A percentile compares a stretch with the other conserved stretches of the same genome.
Conservation (phyloP, 1,140 invertebrate species). For the Drosophila funebris region DNA sequence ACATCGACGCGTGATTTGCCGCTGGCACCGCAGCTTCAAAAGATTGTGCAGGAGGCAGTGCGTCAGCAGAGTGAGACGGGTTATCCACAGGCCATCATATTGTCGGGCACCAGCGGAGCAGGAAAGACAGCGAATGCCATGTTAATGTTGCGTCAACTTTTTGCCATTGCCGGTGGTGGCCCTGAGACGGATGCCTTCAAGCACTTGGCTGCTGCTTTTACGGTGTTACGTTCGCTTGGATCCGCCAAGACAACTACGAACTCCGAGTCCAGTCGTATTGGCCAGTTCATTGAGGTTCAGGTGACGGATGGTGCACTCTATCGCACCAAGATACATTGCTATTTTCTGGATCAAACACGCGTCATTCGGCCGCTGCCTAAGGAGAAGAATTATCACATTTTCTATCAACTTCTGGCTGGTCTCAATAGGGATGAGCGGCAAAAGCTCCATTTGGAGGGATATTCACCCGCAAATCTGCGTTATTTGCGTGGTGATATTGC, state of each 20-base stretch:
- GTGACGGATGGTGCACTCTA: conserved; percentile 97
- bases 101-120: conserved; percentile 95
- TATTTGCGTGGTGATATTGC: conserved; percentile 91
- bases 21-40: conserved; percentile 90
- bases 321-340: conserved; percentile 97
- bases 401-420: conserved; percentile 98
- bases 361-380: conserved; percentile 93
- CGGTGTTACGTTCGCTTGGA: conserved; percentile 94
- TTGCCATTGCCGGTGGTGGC: conserved; percentile 96
- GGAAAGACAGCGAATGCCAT: conserved; percentile 97
- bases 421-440: conserved; percentile 93
- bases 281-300: conserved; percentile 98
- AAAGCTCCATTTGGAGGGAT: conserved; percentile 93
- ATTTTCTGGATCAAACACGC: conserved; percentile 95
- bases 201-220: conserved; percentile 96
- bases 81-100: conserved; percentile 96
- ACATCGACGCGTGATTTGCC: conserved; percentile 90
- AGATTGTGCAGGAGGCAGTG: conserved; percentile 95
- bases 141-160: conserved; percentile 94
- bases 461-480: conserved; percentile 90
- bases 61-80: conserved; percentile 96
- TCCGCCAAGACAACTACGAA: conserved; percentile 95
- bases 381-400: conserved; percentile 98
- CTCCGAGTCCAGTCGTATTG: conserved; percentile 96
- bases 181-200: conserved; percentile 98